These are phyloP conservation scores for Beroe ovata DNA, from an alignment of 37 sponge, comb jelly and placozoan species.

Conservation along the genomic window DNA sequence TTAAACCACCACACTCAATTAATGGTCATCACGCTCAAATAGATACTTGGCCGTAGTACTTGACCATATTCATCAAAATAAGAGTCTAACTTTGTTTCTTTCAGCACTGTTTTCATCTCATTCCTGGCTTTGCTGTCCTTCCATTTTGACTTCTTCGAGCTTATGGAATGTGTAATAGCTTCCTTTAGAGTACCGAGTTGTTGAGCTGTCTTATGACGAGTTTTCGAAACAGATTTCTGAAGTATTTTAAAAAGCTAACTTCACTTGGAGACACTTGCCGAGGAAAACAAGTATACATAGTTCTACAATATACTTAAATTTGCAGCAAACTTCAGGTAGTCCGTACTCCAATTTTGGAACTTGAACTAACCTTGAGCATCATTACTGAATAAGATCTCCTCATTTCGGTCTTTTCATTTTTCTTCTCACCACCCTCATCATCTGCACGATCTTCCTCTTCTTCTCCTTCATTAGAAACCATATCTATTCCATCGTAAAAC, in stretches of 20 bases:
- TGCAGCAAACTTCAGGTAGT: too few species aligned
- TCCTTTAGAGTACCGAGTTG: background rate
- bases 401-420: background rate
- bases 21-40: too few species aligned
- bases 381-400: constrained; percentile 3
- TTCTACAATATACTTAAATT: background rate
- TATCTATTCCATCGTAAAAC: constrained; percentile 30
- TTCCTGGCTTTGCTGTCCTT: constrained; percentile 37
- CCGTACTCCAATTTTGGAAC: background rate
- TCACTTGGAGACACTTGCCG: background rate
- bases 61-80: too few species aligned
- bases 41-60: too few species aligned
- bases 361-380: background rate
- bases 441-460: too few species aligned
- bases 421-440: too few species aligned
- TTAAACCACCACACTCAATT: too few species aligned
- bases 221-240: constrained; percentile 20
- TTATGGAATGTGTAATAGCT: background rate
- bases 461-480: constrained; percentile 2
- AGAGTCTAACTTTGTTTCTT: constrained; percentile 19
- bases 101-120: background rate
- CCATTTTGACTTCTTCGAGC: background rate
- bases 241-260: background rate
- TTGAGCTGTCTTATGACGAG: constrained; percentile 9
- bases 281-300: background rate